These are phyloP conservation scores for Acipenser oxyrinchus DNA, from an alignment of 2,797 vertebrate species.

Conservation along the genomic window DNA sequence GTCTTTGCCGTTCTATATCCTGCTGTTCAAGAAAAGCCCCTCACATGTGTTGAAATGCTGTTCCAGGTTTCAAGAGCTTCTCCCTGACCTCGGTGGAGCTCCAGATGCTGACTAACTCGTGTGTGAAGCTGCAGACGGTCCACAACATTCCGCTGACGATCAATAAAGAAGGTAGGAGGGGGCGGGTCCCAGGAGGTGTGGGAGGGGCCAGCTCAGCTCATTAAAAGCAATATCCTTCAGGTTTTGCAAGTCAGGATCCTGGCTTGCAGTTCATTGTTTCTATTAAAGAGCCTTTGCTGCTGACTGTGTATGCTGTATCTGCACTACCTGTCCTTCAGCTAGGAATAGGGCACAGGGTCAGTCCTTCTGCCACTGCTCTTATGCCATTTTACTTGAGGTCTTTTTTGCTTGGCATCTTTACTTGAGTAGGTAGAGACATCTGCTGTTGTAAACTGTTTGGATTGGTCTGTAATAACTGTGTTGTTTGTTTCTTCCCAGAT, in stretches of 20 bases:
- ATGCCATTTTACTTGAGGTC: neutral
- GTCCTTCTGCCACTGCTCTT: neutral
- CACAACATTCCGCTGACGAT: slow-evolving; percentile 85
- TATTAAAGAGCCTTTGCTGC: neutral
- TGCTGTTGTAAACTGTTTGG: no score
- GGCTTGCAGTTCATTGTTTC: slow-evolving; percentile 15
- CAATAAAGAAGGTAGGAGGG: slow-evolving; percentile 79
- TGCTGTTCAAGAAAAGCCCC: no score
- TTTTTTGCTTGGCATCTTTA: no score
- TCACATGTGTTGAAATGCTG: neutral
- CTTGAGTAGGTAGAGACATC: no score
- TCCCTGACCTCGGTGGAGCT: slow-evolving; percentile 86
- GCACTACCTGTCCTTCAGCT: no score
- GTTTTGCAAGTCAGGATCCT: neutral
- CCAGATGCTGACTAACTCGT: slow-evolving; percentile 93
- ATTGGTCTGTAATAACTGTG: no score
- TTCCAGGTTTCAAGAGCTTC: slow-evolving; percentile 85
- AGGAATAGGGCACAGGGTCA: neutral
- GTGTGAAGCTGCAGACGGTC: slow-evolving; percentile 89
- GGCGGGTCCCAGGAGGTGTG: neutral
- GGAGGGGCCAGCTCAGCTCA: neutral
- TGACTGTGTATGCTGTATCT: no score
- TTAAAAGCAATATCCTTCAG: neutral
- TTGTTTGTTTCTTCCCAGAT: slow-evolving; percentile 49
- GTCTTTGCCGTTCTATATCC: neutral